Evolutionary conservation across 1,140 invertebrate genomes (phyloP).

Genomic region (Drosophila prosaltans): DNA sequence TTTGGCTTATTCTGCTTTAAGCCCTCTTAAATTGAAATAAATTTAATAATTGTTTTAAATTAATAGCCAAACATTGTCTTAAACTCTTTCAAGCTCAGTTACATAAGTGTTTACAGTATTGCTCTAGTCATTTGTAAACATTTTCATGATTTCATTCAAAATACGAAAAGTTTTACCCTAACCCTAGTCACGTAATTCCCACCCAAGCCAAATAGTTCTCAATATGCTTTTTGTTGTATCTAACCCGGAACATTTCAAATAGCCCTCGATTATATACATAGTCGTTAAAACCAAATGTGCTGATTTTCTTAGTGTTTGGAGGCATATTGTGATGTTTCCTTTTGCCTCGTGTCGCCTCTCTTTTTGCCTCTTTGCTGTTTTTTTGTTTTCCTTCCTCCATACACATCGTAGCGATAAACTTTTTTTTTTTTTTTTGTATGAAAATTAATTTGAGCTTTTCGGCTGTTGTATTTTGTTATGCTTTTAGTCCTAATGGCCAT

Average conservation of each 20-base stretch:
- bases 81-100: no score
- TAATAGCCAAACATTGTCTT: no score
- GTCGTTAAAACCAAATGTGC: constrained; percentile 81
- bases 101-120: no score
- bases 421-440: constrained; percentile 78
- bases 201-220: no score
- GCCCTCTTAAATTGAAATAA: no score
- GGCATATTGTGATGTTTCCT: constrained; percentile 39
- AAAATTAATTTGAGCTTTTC: constrained; percentile 76
- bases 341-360: constrained; percentile 38
- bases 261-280: constrained; percentile 44
- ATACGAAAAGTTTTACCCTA: no score
- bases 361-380: constrained; percentile 19
- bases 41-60: no score
- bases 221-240: no score
- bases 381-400: not conserved
- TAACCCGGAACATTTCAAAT: not conserved
- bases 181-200: no score
- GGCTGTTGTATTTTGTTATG: constrained; percentile 60
- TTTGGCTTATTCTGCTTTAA: no score
- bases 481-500: constrained; percentile 75
- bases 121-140: no score
- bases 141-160: no score
- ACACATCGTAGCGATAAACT: constrained; percentile 52
- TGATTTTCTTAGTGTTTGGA: constrained; percentile 66